Percentiles rank a stretch among this genome's conserved stretches.
These are phyloP conservation scores for Macropus fuliginosus DNA, from an alignment of 2,797 vertebrate genomes.

Conservation along the genomic window DNA sequence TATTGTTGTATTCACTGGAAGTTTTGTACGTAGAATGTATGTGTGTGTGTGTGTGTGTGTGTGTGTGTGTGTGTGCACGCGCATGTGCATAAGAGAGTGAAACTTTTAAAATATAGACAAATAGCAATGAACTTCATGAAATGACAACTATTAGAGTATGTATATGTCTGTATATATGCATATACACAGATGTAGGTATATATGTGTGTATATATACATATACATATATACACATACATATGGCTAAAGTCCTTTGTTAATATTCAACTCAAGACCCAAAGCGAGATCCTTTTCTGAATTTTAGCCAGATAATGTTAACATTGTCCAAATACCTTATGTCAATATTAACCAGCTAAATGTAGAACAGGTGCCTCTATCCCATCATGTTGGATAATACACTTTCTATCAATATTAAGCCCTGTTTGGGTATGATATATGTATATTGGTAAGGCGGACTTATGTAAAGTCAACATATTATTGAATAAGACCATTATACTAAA, in stretches of 20 bases:
- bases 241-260: background rate
- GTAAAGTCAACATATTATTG: background rate
- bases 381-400: background rate
- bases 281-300: background rate
- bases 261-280: background rate
- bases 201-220: too few relatives aligned
- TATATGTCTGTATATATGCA: too few relatives aligned
- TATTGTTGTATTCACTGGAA: background rate
- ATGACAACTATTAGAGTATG: background rate
- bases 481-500: background rate
- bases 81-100: background rate
- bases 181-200: too few relatives aligned
- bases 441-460: background rate
- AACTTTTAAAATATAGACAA: background rate
- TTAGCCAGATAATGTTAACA: background rate
- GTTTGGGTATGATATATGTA: background rate
- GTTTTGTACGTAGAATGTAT: background rate
- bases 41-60: background rate
- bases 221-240: fast-evolving
- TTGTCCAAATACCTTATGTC: background rate
- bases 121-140: background rate
- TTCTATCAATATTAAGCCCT: background rate
- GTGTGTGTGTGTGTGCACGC: too few relatives aligned
- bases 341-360: background rate
- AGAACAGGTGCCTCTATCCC: background rate